Evolutionary conservation across 2,888 invertebrate genomes (phyloP).

Genomic region (Allacma fusca): DNA sequence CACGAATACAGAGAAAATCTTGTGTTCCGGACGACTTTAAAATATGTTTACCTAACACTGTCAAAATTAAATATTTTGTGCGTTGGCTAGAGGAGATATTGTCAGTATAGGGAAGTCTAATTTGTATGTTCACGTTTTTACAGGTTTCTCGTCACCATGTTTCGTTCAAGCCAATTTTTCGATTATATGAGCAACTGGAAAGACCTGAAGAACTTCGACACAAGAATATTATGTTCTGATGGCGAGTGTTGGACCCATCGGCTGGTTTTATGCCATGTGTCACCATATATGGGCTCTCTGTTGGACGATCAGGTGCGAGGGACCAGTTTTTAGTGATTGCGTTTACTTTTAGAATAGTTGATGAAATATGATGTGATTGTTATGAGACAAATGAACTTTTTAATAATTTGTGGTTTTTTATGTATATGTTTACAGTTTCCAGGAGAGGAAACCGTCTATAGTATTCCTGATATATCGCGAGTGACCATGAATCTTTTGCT

Average conservation of each 20-base stretch:
- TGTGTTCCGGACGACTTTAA: too few relatives aligned
- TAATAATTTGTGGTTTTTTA: neutral
- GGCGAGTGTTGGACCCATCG: slow-evolving; percentile 50
- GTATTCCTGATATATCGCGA: slow-evolving; percentile 47
- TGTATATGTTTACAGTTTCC: slow-evolving; percentile 45
- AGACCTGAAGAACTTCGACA: slow-evolving; percentile 44
- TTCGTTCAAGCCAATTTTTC: too few relatives aligned
- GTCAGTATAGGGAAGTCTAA: too few relatives aligned
- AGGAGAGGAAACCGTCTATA: slow-evolving; percentile 49
- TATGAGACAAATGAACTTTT: too few relatives aligned
- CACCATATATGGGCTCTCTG: slow-evolving; percentile 48
- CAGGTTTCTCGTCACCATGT: too few relatives aligned
- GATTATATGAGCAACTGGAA: slow-evolving; percentile 12
- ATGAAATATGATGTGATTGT: neutral
- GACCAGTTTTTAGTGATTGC: neutral
- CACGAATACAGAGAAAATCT: too few relatives aligned
- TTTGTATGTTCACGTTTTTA: too few relatives aligned
- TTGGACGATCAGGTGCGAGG: slow-evolving; percentile 53
- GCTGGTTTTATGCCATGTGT: slow-evolving; percentile 49
- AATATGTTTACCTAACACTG: too few relatives aligned
- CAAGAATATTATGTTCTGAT: slow-evolving; percentile 41
- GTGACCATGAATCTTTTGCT: slow-evolving; percentile 49
- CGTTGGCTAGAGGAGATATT: too few relatives aligned
- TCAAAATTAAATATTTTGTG: too few relatives aligned
- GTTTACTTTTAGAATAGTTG: neutral